Evolutionary conservation across 2,113 vertebrate genomes (phyloP).

Genomic region (Daubentonia madagascariensis): DNA sequence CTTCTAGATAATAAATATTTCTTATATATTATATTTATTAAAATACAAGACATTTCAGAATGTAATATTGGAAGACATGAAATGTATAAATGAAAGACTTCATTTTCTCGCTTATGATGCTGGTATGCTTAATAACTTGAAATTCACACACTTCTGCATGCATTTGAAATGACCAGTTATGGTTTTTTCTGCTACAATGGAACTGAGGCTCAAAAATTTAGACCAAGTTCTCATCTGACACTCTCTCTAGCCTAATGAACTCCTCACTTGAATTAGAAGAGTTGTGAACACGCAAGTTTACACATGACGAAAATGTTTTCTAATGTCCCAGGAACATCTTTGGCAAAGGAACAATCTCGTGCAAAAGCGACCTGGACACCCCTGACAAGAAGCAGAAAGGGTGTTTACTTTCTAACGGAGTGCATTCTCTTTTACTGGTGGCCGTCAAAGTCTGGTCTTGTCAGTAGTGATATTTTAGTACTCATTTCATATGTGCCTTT

Average conservation of each 20-base stretch:
- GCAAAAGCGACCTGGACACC: background rate
- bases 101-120: background rate
- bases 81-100: conserved; percentile 11
- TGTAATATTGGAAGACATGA: conserved; percentile 39
- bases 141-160: background rate
- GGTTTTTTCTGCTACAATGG: background rate
- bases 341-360: background rate
- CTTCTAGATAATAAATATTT: conserved; percentile 17
- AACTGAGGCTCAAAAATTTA: background rate
- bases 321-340: background rate
- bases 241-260: background rate
- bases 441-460: background rate
- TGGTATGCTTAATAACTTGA: background rate
- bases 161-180: background rate
- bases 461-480: background rate
- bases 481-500: background rate
- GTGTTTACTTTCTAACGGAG: background rate
- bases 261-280: background rate
- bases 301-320: background rate
- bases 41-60: background rate
- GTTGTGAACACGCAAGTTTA: background rate
- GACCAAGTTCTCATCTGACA: background rate
- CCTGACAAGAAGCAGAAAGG: background rate
- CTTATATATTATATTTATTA: background rate
- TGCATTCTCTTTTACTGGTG: background rate